Evolutionary conservation across 2,888 invertebrate genomes (phyloP).

Genomic region (Vandiemenella viatica): DNA sequence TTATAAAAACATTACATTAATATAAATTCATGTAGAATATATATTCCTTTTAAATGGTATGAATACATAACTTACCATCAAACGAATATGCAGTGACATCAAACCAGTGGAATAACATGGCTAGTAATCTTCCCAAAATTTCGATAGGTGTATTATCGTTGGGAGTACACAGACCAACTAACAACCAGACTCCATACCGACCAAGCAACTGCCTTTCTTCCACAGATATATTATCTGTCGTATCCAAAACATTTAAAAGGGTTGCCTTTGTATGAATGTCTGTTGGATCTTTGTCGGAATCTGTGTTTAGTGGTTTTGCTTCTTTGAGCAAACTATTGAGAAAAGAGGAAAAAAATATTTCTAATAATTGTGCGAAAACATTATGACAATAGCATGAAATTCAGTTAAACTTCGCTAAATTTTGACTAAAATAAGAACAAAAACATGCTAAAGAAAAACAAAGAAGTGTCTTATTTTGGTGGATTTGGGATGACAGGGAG

Average conservation of each 20-base stretch:
- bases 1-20: too few relatives aligned
- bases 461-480: too few relatives aligned
- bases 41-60: too few relatives aligned
- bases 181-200: conserved; percentile 91
- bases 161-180: conserved; percentile 83
- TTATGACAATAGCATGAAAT: too few relatives aligned
- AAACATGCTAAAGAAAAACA: too few relatives aligned
- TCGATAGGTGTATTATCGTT: conserved; percentile 60
- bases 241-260: conserved; percentile 29
- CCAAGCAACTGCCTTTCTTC: conserved; percentile 84
- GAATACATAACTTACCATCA: conserved; percentile 76
- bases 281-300: conserved; percentile 37
- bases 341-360: conserved; percentile 12
- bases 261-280: conserved; percentile 26
- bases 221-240: conserved; percentile 50
- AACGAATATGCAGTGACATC: conserved; percentile 93
- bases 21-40: too few relatives aligned
- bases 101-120: conserved; percentile 98
- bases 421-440: too few relatives aligned
- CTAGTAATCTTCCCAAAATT: conserved; percentile 76
- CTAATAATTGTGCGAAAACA: background rate
- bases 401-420: too few relatives aligned
- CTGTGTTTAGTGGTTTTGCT: conserved; percentile 66
- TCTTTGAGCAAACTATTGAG: conserved; percentile 67
- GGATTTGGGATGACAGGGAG: too few relatives aligned